These are phyloP conservation scores for Ormyrus pomaceus DNA, from an alignment of 2,888 invertebrate species.

Conservation along the genomic window DNA sequence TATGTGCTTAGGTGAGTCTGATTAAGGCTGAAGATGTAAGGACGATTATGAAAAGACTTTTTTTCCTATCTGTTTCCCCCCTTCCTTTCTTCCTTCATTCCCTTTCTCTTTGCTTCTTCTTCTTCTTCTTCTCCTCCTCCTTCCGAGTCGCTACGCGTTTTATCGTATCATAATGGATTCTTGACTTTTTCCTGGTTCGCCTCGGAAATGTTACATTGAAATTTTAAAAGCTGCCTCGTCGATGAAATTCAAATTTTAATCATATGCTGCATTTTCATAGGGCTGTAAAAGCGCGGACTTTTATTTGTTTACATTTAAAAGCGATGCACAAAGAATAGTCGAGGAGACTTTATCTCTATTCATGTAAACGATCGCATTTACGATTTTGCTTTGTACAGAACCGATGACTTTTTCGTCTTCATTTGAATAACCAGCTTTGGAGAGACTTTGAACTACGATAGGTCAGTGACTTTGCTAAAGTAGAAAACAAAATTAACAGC, in stretches of 20 bases:
- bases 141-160: constrained; percentile 21
- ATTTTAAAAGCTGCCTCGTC: constrained; percentile 3
- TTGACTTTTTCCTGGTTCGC: constrained; percentile 15
- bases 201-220: not conserved
- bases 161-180: constrained; percentile 21
- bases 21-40: constrained; percentile 53
- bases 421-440: constrained; percentile 3
- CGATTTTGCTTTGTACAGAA: not conserved
- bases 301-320: constrained; percentile 2
- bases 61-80: constrained; percentile 12
- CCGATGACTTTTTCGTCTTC: not conserved
- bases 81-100: constrained; percentile 1
- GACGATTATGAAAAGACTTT: constrained; percentile 44
- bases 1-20: constrained; percentile 41
- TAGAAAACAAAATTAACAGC: too few species aligned
- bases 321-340: not conserved
- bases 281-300: not conserved
- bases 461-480: too few species aligned
- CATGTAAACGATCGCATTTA: constrained; percentile 19
- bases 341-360: not conserved
- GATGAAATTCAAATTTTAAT: constrained; percentile 7
- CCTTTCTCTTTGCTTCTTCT: not conserved
- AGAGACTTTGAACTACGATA: not conserved
- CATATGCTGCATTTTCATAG: constrained; percentile 1
- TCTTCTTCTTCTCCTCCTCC: not conserved